Evolutionary conservation across 2,888 invertebrate genomes (phyloP).

Genomic region (Galeopsomyia nigrocyanea): DNA sequence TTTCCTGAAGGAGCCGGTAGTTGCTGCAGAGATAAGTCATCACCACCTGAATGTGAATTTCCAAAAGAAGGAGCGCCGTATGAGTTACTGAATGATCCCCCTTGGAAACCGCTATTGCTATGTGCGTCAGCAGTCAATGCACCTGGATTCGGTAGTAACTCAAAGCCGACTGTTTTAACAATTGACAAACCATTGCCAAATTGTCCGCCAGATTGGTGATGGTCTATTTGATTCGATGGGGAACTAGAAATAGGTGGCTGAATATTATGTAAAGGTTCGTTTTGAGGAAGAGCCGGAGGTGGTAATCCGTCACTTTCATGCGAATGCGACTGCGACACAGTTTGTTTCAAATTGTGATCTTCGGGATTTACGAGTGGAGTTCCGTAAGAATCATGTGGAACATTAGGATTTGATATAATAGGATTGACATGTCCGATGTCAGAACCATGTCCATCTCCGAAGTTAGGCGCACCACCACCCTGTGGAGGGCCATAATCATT

Average conservation of each 20-base stretch:
- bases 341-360: conserved; percentile 61
- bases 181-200: conserved; percentile 51
- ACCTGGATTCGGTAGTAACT: conserved; percentile 53
- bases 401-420: conserved; percentile 51
- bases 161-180: conserved; percentile 55
- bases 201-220: conserved; percentile 47
- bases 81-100: conserved; percentile 36
- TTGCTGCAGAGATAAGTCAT: conserved; percentile 49
- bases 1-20: conserved; percentile 40
- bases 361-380: conserved; percentile 68
- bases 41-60: conserved; percentile 43
- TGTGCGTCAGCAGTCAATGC: conserved; percentile 48
- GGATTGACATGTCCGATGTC: conserved; percentile 4
- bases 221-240: conserved; percentile 43
- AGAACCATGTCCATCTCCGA: neutral
- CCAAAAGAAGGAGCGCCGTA: conserved; percentile 45
- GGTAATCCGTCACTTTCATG: conserved; percentile 61
- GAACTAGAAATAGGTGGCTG: conserved; percentile 54
- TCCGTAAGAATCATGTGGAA: conserved; percentile 71
- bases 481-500: conserved; percentile 50
- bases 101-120: conserved; percentile 32
- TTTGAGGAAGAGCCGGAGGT: conserved; percentile 62
- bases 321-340: conserved; percentile 57
- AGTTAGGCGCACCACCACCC: neutral
- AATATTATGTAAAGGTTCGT: conserved; percentile 62